A percentile compares a stretch with the other conserved stretches of the same genome.
Conservation (phyloP, 2,113 vertebrate genomes). For the Urocolius indicus region DNA sequence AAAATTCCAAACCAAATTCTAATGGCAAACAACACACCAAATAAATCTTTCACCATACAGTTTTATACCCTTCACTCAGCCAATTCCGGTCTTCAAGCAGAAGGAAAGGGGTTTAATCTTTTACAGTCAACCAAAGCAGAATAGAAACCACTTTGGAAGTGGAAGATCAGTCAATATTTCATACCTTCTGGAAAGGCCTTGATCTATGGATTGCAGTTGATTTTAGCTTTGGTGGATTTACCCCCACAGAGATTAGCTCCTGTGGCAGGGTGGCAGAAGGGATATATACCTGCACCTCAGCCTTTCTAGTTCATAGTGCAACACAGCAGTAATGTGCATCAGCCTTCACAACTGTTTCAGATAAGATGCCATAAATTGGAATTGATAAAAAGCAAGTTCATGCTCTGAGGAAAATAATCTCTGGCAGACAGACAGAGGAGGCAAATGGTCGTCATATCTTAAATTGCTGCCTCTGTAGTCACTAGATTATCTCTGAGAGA, state of each 20-base stretch:
- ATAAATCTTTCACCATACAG: neutral
- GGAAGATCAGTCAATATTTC: neutral
- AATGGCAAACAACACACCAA: constrained; percentile 3
- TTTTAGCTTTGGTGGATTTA: neutral
- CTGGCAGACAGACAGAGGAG: neutral
- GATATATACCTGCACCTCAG: neutral
- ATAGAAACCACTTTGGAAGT: neutral
- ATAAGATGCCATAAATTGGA: neutral
- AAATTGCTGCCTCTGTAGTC: neutral
- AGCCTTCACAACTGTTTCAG: neutral
- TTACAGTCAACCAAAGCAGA: neutral
- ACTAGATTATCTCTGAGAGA: neutral
- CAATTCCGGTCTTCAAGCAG: neutral
- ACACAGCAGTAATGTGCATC: neutral
- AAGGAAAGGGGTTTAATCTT: neutral
- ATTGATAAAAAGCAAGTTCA: neutral
- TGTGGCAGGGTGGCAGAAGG: neutral
- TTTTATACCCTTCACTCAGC: neutral
- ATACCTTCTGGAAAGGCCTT: neutral
- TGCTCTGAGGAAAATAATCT: neutral
- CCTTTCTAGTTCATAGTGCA: neutral
- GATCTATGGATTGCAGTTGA: neutral
- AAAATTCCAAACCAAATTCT: constrained; percentile 47
- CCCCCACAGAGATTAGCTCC: neutral
- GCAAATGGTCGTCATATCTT: neutral